A percentile compares a stretch with the other conserved stretches of the same genome.
These are phyloP conservation scores for Tholera decimalis DNA, from an alignment of 2,888 invertebrate genomes.

Conservation along the genomic window DNA sequence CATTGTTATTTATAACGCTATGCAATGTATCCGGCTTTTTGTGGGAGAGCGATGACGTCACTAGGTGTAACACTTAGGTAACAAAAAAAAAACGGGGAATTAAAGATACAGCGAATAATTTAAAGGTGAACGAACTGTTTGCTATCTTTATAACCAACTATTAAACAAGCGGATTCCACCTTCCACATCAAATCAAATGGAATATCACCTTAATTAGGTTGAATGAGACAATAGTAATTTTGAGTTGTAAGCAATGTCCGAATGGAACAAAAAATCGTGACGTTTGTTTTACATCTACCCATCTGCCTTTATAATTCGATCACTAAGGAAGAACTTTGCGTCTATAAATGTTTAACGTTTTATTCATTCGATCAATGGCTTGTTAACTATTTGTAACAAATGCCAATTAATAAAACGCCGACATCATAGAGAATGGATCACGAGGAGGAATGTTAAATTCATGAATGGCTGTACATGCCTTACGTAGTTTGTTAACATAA, in stretches of 20 bases:
- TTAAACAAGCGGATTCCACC: slow-evolving; percentile 52
- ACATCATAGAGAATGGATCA: slow-evolving; percentile 40
- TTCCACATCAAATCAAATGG: slow-evolving; percentile 33
- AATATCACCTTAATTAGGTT: slow-evolving; percentile 50
- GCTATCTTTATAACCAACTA: slow-evolving; percentile 59
- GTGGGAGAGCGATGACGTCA: slow-evolving; percentile 71
- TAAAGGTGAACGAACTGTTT: slow-evolving; percentile 61
- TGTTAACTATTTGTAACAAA: slow-evolving; percentile 46
- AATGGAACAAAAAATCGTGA: slow-evolving; percentile 40
- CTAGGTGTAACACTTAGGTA: slow-evolving; percentile 59
- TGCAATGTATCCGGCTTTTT: slow-evolving; percentile 78
- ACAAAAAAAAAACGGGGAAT: slow-evolving; percentile 74
- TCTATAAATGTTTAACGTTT: slow-evolving; percentile 39
- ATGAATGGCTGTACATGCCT: slow-evolving; percentile 41
- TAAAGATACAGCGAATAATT: slow-evolving; percentile 65
- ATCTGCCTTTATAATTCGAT: background rate
- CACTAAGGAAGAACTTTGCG: slow-evolving; percentile 7
- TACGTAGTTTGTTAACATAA: slow-evolving; percentile 46
- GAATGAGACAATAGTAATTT: slow-evolving; percentile 59
- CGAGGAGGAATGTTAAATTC: slow-evolving; percentile 51
- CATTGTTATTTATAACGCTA: slow-evolving; percentile 65
- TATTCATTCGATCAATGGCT: slow-evolving; percentile 28
- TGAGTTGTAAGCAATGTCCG: slow-evolving; percentile 55
- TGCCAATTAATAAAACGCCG: slow-evolving; percentile 35
- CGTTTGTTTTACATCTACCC: slow-evolving; percentile 12